Evolutionary conservation across 2,888 invertebrate species (phyloP), one percentile per base, ranked within the genome.

Genomic region (Volucella inflata): DNA sequence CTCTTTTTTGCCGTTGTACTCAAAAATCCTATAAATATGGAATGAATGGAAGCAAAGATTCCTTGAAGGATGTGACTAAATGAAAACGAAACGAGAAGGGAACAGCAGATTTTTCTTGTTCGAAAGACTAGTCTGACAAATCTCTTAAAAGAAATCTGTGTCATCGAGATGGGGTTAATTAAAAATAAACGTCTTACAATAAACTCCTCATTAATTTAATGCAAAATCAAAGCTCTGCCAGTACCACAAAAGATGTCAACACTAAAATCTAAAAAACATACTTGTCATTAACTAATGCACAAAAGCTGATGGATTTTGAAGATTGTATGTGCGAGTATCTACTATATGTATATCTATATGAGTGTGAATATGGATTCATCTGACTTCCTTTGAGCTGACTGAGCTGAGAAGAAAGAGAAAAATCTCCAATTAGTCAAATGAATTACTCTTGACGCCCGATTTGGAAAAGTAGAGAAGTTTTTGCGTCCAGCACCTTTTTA

Each of bases 391-490:
- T 65, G 51, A 51, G 17, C 38, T 50, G 21, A 44, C 12, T 65
- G 62, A 70, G 30, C 16, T 10, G 2, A 50, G 0, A 51, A n/a
- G 17, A 74, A 55, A 48, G 3, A 53, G 48, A 57, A 55, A 62
- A 59, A 74, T 62, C 64, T 75, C 79, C 79, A 84, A 84, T 84
- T 84, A 84, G 80, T 75, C 84, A 84, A 84, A 84, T 84, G 79
- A 79, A 84, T 75, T 70, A 68, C 79, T 75, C 60, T 57, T 59
- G 40, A 84, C 79, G 62, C 75, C 60, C 55, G 42, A 64, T 40
- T 38, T 16, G 50, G 46, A 51, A 11, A 17, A 59, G 44, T 9
- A 48, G 17, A 8, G 17, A 14, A 57, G 21, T 44, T 50, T 78
- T 53, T 38, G 42, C 64, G 57, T 64, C 55, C 77, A 30, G 30